Percentiles rank a stretch among this genome's conserved stretches.
Conservation (phyloP, 2,888 invertebrate genomes). For the Coelinius sp. region DNA sequence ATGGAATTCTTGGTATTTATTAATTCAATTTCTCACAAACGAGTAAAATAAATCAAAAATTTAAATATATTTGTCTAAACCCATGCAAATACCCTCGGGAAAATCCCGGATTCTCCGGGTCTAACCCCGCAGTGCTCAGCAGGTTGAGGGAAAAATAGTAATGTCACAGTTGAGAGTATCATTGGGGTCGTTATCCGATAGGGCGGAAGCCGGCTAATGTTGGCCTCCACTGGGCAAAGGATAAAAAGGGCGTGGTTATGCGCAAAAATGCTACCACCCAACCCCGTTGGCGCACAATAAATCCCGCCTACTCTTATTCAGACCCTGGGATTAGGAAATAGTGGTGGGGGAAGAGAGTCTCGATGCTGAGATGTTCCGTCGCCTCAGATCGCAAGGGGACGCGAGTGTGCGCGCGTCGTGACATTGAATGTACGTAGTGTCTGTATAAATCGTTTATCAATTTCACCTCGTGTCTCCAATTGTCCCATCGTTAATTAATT, state of each 20-base stretch:
- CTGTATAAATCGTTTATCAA: background rate
- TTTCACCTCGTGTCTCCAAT: slow-evolving; percentile 8
- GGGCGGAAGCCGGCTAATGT: slow-evolving; percentile 43
- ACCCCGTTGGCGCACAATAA: slow-evolving; percentile 33
- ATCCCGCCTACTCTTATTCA: slow-evolving; percentile 27
- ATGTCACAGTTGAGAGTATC: background rate
- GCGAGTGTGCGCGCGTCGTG: slow-evolving; percentile 61
- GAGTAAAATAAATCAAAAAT: background rate
- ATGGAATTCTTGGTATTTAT: background rate
- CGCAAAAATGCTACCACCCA: slow-evolving; percentile 40
- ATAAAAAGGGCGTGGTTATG: slow-evolving; percentile 45
- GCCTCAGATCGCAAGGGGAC: slow-evolving; percentile 63
- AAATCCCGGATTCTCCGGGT: background rate
- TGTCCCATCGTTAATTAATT: background rate
- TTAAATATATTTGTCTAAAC: background rate
- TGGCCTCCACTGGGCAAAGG: slow-evolving; percentile 27
- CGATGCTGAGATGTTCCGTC: slow-evolving; percentile 36
- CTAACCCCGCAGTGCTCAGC: background rate
- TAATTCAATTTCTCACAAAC: background rate
- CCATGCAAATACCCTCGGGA: background rate
- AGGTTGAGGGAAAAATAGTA: slow-evolving; percentile 5
- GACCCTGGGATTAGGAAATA: background rate
- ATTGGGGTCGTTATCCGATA: slow-evolving; percentile 55
- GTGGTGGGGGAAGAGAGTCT: slow-evolving; percentile 35
- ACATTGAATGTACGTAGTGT: slow-evolving; percentile 36